Evolutionary conservation across 2,888 invertebrate species (phyloP).

Genomic region (Tetanocera ferruginea): DNA sequence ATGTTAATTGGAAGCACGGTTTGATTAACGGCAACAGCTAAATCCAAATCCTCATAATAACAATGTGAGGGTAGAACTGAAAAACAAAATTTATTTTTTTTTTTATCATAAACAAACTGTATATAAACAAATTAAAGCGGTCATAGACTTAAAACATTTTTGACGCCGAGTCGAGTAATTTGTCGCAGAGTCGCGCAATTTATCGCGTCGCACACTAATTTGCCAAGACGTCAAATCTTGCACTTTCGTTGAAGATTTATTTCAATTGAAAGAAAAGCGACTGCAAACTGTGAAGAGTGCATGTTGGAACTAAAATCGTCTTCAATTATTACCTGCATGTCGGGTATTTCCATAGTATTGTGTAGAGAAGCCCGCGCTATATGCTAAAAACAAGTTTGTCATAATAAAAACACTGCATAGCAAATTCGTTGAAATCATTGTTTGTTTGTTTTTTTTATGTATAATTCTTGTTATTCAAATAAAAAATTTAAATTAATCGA

Average conservation of each 20-base stretch:
- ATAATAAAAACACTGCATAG: neutral
- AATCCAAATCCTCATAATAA: conserved; percentile 55
- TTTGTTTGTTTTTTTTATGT: neutral
- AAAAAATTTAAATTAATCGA: too few species aligned
- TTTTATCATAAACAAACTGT: neutral
- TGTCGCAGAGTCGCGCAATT: too few species aligned
- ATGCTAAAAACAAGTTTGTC: neutral
- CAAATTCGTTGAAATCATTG: neutral
- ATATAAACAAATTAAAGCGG: too few species aligned
- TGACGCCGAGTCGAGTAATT: too few species aligned
- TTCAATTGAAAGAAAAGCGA: neutral
- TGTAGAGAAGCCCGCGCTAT: conserved; percentile 36
- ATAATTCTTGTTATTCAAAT: neutral
- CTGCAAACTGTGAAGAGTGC: too few species aligned
- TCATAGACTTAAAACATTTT: too few species aligned
- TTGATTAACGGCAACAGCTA: conserved; percentile 53
- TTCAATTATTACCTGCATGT: conserved; percentile 52
- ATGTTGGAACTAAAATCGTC: neutral
- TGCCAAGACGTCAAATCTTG: neutral
- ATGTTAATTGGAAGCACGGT: conserved; percentile 52
- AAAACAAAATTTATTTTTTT: neutral
- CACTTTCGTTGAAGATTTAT: neutral
- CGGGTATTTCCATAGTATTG: conserved; percentile 57
- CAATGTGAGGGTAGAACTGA: conserved; percentile 53
- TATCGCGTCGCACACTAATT: neutral